phyloP scores from a whole-genome alignment of 2,113 vertebrate genomes.

The Saccopteryx leptura region DNA sequence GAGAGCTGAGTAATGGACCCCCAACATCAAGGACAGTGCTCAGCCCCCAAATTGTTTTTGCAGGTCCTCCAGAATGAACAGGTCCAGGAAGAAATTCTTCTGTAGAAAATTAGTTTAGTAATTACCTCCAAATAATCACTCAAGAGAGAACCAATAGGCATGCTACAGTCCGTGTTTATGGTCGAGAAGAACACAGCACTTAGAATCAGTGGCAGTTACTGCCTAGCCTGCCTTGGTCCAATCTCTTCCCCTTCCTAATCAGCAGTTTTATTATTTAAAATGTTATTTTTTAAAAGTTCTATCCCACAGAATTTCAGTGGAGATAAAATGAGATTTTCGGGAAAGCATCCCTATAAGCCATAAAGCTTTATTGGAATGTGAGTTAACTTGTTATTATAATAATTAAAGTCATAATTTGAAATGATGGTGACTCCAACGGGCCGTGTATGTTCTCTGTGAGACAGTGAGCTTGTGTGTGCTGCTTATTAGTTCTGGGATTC shows the following conservation, averaged over 20 bases:
- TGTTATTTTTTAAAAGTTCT: not conserved
- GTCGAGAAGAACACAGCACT: no score
- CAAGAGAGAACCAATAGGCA: not conserved
- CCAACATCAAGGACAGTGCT: no score
- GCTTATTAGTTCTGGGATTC: not conserved
- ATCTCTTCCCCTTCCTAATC: not conserved
- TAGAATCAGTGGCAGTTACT: not conserved
- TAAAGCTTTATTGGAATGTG: not conserved
- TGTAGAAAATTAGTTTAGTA: not conserved
- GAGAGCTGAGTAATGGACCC: accelerated
- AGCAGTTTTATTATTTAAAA: not conserved
- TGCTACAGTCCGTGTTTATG: not conserved
- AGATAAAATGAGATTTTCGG: not conserved
- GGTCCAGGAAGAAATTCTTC: not conserved
- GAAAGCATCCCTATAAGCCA: not conserved
- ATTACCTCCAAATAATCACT: not conserved
- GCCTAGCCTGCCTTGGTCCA: not conserved
- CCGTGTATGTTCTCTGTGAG: not conserved
- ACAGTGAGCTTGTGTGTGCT: not conserved
- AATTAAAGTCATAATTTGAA: not conserved
- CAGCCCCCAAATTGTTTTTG: not conserved
- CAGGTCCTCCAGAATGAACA: not conserved
- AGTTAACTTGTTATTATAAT: not conserved
- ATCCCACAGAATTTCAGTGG: not conserved
- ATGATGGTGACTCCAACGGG: no score